phyloP scores from a whole-genome alignment of 1,140 invertebrate genomes.

The Neodiprion virginianus region DNA sequence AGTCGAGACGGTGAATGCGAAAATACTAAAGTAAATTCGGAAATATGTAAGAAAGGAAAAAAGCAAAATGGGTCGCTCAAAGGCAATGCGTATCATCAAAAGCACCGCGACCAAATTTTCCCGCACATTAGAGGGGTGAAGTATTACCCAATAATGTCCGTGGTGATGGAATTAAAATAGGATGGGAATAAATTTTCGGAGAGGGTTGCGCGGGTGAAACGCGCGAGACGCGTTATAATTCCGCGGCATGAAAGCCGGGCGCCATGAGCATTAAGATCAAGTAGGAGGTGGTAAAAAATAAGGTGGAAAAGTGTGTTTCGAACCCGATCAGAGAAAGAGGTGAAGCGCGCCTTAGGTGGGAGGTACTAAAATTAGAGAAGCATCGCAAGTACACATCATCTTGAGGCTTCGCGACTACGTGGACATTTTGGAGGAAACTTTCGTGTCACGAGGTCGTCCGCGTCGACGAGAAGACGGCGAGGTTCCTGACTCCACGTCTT shows the following conservation, averaged over 20 bases:
- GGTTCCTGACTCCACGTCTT: not conserved
- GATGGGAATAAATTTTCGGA: constrained; percentile 12
- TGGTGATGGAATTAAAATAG: constrained; percentile 43
- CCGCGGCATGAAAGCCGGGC: not conserved
- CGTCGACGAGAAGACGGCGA: constrained; percentile 15
- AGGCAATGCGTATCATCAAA: not conserved
- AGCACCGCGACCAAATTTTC: not conserved
- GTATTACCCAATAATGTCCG: constrained; percentile 17
- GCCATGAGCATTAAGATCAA: not conserved
- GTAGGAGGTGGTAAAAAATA: too few relatives aligned
- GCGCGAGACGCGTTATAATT: not conserved
- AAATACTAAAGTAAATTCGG: not conserved
- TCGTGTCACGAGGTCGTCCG: constrained; percentile 34
- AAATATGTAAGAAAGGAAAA: not conserved
- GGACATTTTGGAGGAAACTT: constrained; percentile 43
- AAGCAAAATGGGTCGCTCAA: not conserved
- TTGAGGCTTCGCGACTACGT: constrained; percentile 22
- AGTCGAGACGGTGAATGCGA: not conserved
- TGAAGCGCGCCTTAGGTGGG: constrained; percentile 33
- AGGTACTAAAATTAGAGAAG: constrained; percentile 49
- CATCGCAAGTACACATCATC: constrained; percentile 32
- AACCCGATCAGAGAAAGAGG: not conserved
- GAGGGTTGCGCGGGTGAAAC: not conserved
- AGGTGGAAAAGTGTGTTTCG: not conserved
- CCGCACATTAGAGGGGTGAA: not conserved